These are phyloP conservation scores for Drosophila pandora DNA, from an alignment of 1,140 invertebrate species.

Conservation along the genomic window DNA sequence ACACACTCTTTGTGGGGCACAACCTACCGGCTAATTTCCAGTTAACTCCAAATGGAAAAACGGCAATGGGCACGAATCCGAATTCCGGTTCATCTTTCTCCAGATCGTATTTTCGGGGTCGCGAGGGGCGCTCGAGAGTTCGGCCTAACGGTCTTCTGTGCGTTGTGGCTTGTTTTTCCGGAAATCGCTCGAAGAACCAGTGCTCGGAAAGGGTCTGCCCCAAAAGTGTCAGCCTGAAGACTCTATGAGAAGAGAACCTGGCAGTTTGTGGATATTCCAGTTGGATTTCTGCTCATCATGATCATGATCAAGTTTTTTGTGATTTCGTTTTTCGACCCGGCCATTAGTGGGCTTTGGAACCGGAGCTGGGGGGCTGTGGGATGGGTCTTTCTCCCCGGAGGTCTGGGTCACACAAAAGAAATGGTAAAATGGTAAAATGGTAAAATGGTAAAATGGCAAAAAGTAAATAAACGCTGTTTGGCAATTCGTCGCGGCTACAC, in stretches of 20 bases:
- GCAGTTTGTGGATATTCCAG: not conserved
- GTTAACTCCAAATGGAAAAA: conserved; percentile 41
- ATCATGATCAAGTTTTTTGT: not conserved
- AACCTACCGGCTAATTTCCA: conserved; percentile 27
- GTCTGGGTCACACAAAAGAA: conserved; percentile 64
- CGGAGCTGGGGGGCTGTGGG: conserved; percentile 14
- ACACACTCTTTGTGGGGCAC: not conserved
- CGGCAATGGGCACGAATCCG: conserved; percentile 29
- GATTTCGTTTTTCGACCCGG: conserved; percentile 6
- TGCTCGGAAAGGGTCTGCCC: not conserved
- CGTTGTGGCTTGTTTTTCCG: conserved; percentile 20
- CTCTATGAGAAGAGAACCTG: not conserved
- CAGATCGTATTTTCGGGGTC: conserved; percentile 26
- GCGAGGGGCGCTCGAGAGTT: conserved; percentile 53
- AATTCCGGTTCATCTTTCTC: conserved; percentile 55
- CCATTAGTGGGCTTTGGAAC: conserved; percentile 12
- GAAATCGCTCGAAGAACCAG: not conserved
- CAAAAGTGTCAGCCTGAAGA: not conserved
- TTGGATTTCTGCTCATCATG: conserved; percentile 3
- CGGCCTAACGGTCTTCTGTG: conserved; percentile 40
- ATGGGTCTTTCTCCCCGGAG: conserved; percentile 7
- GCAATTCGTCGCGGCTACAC: conserved; percentile 40
- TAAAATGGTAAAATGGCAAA: conserved; percentile 21
- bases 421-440: conserved; percentile 51
- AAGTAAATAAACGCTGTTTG: conserved; percentile 46